Base-by-base conservation (phyloP, 2,113 vertebrate species). In the Nerophis ophidion region DNA sequence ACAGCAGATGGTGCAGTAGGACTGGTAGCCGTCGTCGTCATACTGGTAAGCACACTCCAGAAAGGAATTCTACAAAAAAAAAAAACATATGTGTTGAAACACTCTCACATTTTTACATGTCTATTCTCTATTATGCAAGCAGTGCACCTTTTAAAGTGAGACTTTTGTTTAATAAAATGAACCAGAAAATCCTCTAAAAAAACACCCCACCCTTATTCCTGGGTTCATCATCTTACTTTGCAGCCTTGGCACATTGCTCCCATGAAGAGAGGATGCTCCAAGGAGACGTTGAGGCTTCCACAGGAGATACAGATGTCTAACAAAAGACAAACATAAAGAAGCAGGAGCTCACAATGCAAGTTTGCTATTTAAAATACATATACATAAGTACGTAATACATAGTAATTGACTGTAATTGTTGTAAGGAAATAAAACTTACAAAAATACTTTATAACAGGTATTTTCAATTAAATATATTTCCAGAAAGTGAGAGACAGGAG, bases 171-270 rank as follows among this genome's bases (percentile, higher is more conserved):
- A 26, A 26, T 38, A 38, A 11, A 11, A 11, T 44, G 40, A 44
- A 11, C 0, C 40, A 44, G 40, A 44, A 44, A 2, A 51, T 19
- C 2, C 10, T 33, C 0, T 5, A 47, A 10, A 34, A 48, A 33
- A 47, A 36, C 14, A 12, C 34, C 19, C 35, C 33, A 55, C 8
- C 35, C 34, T 38, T 7, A 15, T 13, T 8, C 10, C 7, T 36
- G 33, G 10, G 6, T 36, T 38, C 13, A 48, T 19, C 15, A 4
- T 48, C 65, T 42, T 90, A 98, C 96, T 92, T 98, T 99, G 90
- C 97, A 99, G 81, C 94, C 94, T 91, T 96, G 95, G 85, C 96
- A 99, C 97, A 99, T 97, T n/a, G 95, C 95, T 77, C 97, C 97
- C 0, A 89, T 83, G 51, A 99, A 99, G 7, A 99, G 93, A 45